Conservation (phyloP, 2,888 invertebrate genomes). For the Ligdia adustata region DNA sequence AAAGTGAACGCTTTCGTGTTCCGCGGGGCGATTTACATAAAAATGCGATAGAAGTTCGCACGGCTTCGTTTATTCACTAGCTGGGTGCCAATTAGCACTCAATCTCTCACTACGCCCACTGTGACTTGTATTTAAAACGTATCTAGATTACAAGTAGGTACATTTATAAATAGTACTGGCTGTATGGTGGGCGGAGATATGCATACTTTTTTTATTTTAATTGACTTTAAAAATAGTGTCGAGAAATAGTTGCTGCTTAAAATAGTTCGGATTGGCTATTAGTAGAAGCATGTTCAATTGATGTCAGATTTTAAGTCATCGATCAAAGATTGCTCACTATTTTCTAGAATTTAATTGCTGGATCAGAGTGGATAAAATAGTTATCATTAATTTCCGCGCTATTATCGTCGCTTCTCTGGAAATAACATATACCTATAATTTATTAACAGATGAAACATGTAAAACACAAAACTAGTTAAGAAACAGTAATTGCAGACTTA, state of each 20-base stretch:
- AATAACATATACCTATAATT: no score
- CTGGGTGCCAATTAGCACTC: slow-evolving; percentile 51
- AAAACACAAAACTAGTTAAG: slow-evolving; percentile 3
- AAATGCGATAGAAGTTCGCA: slow-evolving; percentile 46
- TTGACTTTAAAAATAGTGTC: neutral
- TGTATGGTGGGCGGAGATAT: neutral
- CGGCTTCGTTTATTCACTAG: slow-evolving; percentile 37
- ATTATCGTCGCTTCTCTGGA: no score
- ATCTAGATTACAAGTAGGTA: neutral
- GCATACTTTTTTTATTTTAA: slow-evolving; percentile 1
- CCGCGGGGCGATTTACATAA: slow-evolving; percentile 43
- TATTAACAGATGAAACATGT: neutral
- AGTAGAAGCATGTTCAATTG: neutral
- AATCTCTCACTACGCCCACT: slow-evolving; percentile 44
- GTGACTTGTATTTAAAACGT: neutral
- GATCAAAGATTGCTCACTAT: no score
- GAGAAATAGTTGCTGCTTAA: neutral
- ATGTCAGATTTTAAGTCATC: slow-evolving; percentile 3
- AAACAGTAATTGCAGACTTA: slow-evolving; percentile 26
- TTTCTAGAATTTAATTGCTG: no score
- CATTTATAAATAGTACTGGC: neutral
- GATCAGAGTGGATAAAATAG: no score
- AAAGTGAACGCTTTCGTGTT: neutral
- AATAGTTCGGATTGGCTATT: no score
- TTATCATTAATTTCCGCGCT: no score